phyloP scores from a whole-genome alignment of 2,113 vertebrate genomes.

The Dicrurus megarhynchus region DNA sequence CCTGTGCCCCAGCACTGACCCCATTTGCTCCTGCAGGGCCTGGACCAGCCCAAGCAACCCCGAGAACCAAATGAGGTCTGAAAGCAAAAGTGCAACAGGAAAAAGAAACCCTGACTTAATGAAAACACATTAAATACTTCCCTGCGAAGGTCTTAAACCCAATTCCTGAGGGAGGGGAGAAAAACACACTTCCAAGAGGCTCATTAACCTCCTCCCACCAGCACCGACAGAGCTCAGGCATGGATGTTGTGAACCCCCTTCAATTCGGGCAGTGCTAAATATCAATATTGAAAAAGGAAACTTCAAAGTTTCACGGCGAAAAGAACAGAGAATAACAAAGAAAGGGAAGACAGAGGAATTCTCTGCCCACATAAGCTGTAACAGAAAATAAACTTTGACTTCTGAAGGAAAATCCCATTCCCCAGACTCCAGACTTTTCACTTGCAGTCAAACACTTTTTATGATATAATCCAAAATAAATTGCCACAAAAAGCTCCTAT shows the following conservation, averaged over 20 bases:
- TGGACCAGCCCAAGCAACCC: not conserved
- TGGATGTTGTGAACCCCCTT: not conserved
- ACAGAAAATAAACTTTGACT: slow-evolving; percentile 12
- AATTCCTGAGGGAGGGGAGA: not conserved
- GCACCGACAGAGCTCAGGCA: not conserved
- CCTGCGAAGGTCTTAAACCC: slow-evolving; percentile 34
- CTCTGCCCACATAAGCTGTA: not conserved
- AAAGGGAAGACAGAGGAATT: slow-evolving; percentile 24
- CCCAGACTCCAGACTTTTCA: not conserved
- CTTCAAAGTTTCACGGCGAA: not conserved
- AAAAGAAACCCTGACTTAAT: not conserved
- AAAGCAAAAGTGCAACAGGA: not conserved
- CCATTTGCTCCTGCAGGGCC: accelerated
- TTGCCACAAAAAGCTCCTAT: slow-evolving; percentile 44
- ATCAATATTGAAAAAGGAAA: not conserved
- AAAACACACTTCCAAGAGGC: not conserved
- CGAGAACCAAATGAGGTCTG: not conserved
- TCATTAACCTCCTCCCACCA: not conserved
- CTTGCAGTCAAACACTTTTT: not conserved
- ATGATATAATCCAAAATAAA: slow-evolving; percentile 53
- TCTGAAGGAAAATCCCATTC: slow-evolving; percentile 37
- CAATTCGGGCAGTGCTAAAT: not conserved
- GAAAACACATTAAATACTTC: slow-evolving; percentile 42
- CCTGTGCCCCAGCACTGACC: not conserved
- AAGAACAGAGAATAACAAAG: not conserved